Evolutionary conservation across 2,797 vertebrate species (phyloP), one percentile per base, ranked within the genome.

Genomic region (Luscinia luscinia): DNA sequence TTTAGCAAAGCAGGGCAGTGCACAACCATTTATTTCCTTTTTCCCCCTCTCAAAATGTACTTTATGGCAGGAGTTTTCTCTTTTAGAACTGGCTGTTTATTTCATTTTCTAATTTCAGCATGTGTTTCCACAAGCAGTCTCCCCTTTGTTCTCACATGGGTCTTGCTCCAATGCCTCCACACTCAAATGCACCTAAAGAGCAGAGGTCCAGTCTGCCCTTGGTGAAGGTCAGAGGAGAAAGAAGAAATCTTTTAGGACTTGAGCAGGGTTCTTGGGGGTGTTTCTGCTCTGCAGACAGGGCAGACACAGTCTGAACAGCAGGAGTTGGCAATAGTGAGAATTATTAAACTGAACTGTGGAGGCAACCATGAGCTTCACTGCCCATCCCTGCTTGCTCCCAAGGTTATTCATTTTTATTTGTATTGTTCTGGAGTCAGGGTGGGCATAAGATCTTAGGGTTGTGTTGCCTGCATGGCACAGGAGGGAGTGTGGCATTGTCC

Each of bases 1-100:
- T 92, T 95, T 95, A 95, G 95, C 93, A 95, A 93, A 89, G 66
- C 85, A 84, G 52, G 81, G 74, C 76, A 87, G 80, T 77, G 79
- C 72, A 63, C 4, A 3, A 36, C 62, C 7, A 0, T 69, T 86
- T 49, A 26, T 92, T 48, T 30, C 46, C 87, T 48, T 90, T 20
- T 13, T 2, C 1, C 11, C 45, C 4, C 23, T 52, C 79, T 55
- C 69, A 46, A 85, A 79, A 73, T 68, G 84, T 90, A 61, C 38
- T 87, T 93, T 89, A 82, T 75, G n/a, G 87, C 51, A 78, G 59
- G 26, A 51, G 57, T 89, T 86, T 82, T 87, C 43, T 70, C 62
- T 75, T 89, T 80, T 89, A 85, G 75, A 64, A 40, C 84, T 77
- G 67, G 69, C 40, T 66, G 16, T 93, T 94, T 58, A 58, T 94